Conservation (phyloP, 30 jellyfish, hydroid and myxozoan species). For the Aurelia sp. region DNA sequence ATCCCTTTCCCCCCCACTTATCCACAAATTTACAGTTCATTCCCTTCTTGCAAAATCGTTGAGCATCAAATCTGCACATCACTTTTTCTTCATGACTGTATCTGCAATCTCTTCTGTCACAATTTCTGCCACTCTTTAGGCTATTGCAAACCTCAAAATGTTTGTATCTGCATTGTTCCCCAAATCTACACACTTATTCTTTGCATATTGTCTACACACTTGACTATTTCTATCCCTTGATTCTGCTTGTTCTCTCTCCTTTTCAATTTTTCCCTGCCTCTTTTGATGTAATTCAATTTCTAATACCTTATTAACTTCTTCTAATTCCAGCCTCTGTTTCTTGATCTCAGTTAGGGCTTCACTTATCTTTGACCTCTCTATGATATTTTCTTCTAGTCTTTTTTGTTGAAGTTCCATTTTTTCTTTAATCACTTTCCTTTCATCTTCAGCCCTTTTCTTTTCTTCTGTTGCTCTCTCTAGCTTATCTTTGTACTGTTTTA, state of each 20-base stretch:
- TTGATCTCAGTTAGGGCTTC: not conserved
- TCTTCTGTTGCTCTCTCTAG: too few relatives aligned
- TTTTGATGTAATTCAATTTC: not conserved
- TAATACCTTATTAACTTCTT: not conserved
- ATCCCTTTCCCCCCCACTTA: conserved; percentile 32
- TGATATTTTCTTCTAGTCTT: not conserved
- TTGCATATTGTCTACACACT: conserved; percentile 1
- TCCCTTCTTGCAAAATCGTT: conserved; percentile 26
- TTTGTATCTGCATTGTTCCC: too few relatives aligned
- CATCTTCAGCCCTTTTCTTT: too few relatives aligned
- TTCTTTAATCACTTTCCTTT: not conserved
- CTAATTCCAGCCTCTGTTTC: not conserved
- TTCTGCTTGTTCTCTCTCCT: not conserved
- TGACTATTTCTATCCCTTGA: not conserved
- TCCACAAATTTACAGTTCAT: conserved; percentile 7
- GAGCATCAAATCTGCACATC: conserved; percentile 24
- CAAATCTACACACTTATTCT: not conserved
- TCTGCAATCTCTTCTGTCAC: conserved; percentile 33
- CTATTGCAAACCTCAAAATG: too few relatives aligned
- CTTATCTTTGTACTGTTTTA: too few relatives aligned
- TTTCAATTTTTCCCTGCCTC: too few relatives aligned
- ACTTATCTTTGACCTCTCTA: not conserved
- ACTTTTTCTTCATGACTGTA: conserved; percentile 21
- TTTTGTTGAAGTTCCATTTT: not conserved
- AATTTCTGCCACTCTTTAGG: not conserved